Evolutionary conservation across 2,113 vertebrate genomes (phyloP).

Genomic region (Galbula dea): DNA sequence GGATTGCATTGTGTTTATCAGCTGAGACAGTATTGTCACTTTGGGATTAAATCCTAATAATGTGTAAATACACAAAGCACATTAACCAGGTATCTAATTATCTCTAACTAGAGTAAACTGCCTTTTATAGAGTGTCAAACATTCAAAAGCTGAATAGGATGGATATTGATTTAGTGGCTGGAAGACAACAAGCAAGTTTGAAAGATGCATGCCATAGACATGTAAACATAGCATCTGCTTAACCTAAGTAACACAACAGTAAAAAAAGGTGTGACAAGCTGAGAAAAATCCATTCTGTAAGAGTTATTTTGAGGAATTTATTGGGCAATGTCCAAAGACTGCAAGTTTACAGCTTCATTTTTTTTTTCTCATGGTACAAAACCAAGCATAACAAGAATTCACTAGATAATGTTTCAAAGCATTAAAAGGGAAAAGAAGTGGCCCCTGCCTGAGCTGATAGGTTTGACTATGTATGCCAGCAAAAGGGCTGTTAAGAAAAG

Average conservation of each 20-base stretch:
- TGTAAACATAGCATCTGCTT: not conserved
- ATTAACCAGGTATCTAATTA: conserved; percentile 31
- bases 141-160: not conserved
- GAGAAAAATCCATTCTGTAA: not conserved
- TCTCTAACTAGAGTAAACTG: not conserved
- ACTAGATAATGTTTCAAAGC: not conserved
- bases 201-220: not conserved
- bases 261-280: not conserved
- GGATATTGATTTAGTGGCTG: not conserved
- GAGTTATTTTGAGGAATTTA: not conserved
- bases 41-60: conserved; percentile 3
- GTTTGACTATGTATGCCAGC: not conserved
- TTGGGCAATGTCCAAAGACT: not conserved
- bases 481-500: not conserved
- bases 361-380: not conserved
- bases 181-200: not conserved
- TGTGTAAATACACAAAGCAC: not conserved
- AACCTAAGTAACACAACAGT: not conserved
- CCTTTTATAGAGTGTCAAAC: not conserved
- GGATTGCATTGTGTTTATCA: not conserved
- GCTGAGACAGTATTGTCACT: not conserved
- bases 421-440: not conserved
- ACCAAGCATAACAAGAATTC: not conserved
- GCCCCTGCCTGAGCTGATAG: not conserved
- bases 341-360: not conserved